Evolutionary conservation across 2,888 invertebrate species (phyloP).

Genomic region (Mimas tiliae): DNA sequence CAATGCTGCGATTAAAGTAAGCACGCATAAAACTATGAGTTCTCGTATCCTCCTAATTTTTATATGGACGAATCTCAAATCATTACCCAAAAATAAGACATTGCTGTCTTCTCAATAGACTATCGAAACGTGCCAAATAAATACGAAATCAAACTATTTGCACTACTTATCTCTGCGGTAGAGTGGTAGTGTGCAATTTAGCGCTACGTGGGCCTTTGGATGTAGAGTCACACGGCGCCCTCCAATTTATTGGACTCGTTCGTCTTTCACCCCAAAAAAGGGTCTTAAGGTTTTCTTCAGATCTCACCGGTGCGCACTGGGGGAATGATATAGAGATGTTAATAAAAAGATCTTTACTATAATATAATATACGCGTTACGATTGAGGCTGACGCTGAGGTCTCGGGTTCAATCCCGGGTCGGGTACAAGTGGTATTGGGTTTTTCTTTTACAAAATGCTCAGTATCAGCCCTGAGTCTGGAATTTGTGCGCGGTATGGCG

Average conservation of each 20-base stretch:
- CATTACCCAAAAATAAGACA: background rate
- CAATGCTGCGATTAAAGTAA: no score
- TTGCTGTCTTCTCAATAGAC: no score
- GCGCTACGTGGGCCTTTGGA: conserved; percentile 21
- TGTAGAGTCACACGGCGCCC: conserved; percentile 49
- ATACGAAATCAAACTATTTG: conserved; percentile 16
- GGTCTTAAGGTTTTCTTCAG: conserved; percentile 71
- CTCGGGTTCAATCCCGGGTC: no score
- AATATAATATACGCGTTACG: no score
- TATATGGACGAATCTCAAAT: background rate
- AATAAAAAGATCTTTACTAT: background rate
- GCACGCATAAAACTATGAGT: no score
- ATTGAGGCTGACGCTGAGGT: no score
- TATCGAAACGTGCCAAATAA: conserved; percentile 11
- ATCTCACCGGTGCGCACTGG: conserved; percentile 46
- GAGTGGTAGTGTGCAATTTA: conserved; percentile 26
- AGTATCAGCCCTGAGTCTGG: no score
- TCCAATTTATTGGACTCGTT: conserved; percentile 78
- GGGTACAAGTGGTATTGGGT: no score
- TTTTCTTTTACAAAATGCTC: no score
- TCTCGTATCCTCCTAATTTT: no score
- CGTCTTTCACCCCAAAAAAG: conserved; percentile 70
- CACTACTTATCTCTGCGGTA: conserved; percentile 16
- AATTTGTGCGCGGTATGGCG: no score
- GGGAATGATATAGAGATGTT: conserved; percentile 26